Evolutionary conservation across 2,113 vertebrate genomes (phyloP).

Genomic region (Arenaria interpres): DNA sequence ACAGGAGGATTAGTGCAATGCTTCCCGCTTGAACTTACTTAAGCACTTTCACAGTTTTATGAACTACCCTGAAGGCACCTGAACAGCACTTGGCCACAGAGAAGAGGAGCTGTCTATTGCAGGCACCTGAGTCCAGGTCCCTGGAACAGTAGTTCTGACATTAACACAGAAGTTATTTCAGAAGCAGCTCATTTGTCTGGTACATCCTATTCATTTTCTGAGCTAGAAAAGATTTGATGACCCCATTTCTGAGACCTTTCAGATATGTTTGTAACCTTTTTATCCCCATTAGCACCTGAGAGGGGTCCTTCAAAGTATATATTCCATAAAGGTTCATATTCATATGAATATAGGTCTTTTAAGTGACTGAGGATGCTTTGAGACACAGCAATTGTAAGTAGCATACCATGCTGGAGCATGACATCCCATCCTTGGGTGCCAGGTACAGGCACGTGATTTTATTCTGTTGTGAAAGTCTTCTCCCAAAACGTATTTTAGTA

Average conservation of each 20-base stretch:
- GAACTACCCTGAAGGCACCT: background rate
- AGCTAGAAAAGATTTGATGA: background rate
- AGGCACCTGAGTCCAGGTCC: background rate
- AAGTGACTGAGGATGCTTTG: background rate
- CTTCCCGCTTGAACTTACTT: background rate
- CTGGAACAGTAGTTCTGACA: background rate
- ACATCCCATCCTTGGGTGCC: background rate
- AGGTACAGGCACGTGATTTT: background rate
- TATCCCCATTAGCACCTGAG: background rate
- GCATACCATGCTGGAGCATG: background rate
- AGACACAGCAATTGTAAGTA: background rate
- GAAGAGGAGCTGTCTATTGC: background rate
- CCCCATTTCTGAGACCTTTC: background rate
- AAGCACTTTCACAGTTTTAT: background rate
- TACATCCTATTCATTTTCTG: background rate
- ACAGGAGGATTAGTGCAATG: background rate
- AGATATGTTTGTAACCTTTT: background rate
- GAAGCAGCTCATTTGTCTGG: background rate
- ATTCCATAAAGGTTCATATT: background rate
- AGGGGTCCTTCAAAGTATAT: background rate
- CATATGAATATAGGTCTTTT: background rate
- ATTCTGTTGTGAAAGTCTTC: background rate
- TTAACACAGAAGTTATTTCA: background rate
- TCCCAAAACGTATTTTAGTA: background rate
- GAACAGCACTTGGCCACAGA: background rate